Conservation (phyloP, 1,140 invertebrate genomes). For the Anoplolepis gracilipes region DNA sequence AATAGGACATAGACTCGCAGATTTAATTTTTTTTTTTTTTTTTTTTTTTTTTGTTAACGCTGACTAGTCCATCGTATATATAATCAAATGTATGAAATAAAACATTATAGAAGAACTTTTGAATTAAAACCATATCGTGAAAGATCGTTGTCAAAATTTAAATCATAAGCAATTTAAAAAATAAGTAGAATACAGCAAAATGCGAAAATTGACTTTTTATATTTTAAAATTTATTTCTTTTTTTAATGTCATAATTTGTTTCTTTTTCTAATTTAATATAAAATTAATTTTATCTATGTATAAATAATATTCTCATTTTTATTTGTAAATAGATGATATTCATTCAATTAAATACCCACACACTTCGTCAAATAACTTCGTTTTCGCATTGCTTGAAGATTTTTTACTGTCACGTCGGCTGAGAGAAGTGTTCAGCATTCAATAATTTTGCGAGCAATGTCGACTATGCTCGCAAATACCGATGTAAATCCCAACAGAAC, state of each 20-base stretch:
- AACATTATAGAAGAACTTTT: neutral
- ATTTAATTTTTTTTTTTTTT: slow-evolving; percentile 5
- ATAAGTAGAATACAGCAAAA: neutral
- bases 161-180: neutral
- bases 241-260: neutral
- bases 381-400: neutral
- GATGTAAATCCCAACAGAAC: slow-evolving; percentile 37
- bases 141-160: slow-evolving; percentile 9
- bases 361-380: neutral
- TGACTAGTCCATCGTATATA: too few species aligned
- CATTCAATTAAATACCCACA: neutral
- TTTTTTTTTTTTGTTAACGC: too few species aligned
- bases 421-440: slow-evolving; percentile 40
- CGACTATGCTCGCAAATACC: slow-evolving; percentile 45
- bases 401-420: neutral
- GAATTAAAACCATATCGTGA: neutral
- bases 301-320: neutral
- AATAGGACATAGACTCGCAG: neutral
- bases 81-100: neutral
- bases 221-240: neutral
- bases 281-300: neutral
- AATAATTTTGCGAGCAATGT: slow-evolving; percentile 41
- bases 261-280: neutral
- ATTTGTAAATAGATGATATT: neutral
- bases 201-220: neutral